Evolutionary conservation across 2,888 invertebrate genomes (phyloP).

Genomic region (Cinara cedri): DNA sequence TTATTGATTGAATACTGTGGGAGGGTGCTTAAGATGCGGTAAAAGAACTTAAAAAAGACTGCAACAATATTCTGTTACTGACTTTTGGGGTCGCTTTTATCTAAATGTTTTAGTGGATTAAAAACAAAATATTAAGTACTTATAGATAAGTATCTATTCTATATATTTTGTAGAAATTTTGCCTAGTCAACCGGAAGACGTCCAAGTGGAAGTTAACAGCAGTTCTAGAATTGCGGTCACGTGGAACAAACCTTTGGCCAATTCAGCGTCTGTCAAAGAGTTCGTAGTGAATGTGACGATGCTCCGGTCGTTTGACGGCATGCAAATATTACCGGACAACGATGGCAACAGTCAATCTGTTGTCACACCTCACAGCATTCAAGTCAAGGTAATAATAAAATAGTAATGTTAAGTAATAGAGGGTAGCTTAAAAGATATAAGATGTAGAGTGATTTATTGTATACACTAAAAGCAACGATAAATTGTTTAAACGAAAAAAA

Average conservation of each 20-base stretch:
- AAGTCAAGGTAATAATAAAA: slow-evolving; percentile 66
- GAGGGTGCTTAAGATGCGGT: no score
- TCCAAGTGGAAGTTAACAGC: slow-evolving; percentile 75
- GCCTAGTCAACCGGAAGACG: slow-evolving; percentile 76
- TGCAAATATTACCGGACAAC: slow-evolving; percentile 61
- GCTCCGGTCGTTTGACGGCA: slow-evolving; percentile 71
- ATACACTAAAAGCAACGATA: no score
- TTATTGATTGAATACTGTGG: slow-evolving; percentile 21
- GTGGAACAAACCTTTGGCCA: slow-evolving; percentile 73
- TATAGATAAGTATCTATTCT: no score
- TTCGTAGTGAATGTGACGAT: slow-evolving; percentile 77
- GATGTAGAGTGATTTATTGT: no score
- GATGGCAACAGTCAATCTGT: slow-evolving; percentile 62
- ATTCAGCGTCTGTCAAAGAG: slow-evolving; percentile 71
- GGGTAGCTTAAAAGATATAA: no score
- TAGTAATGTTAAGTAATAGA: no score
- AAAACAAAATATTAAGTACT: no score
- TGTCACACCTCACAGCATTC: slow-evolving; percentile 63
- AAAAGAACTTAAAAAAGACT: background rate
- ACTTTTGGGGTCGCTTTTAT: slow-evolving; percentile 59
- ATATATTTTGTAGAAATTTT: slow-evolving; percentile 77
- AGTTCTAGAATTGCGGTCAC: slow-evolving; percentile 75
- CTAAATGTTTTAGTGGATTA: no score
- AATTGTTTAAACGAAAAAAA: no score
- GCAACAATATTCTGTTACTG: background rate